Evolutionary conservation across 2,797 vertebrate species (phyloP).

Genomic region (Poecilia picta): DNA sequence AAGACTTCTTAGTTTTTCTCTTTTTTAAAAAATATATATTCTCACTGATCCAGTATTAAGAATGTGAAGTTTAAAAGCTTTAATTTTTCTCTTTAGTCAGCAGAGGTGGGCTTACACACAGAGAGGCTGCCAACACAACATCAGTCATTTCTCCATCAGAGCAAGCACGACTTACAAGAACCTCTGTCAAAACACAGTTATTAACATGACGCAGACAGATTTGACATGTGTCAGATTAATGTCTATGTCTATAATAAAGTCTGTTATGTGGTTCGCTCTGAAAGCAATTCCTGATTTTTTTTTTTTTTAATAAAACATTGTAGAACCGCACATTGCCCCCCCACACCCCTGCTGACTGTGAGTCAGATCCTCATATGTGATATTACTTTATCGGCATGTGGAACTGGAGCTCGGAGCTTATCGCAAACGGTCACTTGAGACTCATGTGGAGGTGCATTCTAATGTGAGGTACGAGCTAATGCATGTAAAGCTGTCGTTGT

Average conservation of each 20-base stretch:
- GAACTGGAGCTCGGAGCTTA: not conserved
- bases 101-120: constrained; percentile 1
- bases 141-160: constrained; percentile 13
- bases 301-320: not conserved
- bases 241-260: constrained; percentile 2
- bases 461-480: not conserved
- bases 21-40: not conserved
- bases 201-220: constrained; percentile 6
- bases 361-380: constrained; percentile 5
- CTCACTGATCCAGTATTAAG: constrained; percentile 3
- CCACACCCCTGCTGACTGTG: not conserved
- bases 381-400: not conserved
- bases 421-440: constrained; percentile 15
- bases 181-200: constrained; percentile 3
- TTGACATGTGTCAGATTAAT: constrained; percentile 13
- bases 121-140: not conserved
- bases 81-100: constrained; percentile 1
- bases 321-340: not conserved
- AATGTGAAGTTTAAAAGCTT: constrained; percentile 7
- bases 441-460: constrained; percentile 3
- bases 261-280: not conserved
- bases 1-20: not conserved
- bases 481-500: not conserved
- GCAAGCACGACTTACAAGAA: constrained; percentile 8
- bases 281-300: not conserved